Percentiles rank a stretch among this genome's conserved stretches.
These are phyloP conservation scores for Melanotaenia parkinsoni DNA, from an alignment of 2,797 vertebrate genomes.

Conservation along the genomic window DNA sequence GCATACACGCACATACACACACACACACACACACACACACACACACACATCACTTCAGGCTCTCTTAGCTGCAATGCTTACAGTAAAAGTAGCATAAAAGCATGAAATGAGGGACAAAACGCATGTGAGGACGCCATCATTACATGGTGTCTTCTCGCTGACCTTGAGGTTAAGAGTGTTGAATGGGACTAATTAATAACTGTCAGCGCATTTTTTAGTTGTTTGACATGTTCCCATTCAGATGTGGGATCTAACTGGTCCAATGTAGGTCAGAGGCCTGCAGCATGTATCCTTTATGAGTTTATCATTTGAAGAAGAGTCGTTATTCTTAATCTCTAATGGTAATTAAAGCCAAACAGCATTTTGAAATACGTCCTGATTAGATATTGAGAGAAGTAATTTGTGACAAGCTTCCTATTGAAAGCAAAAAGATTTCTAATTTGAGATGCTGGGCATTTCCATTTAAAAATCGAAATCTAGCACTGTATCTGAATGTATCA, in stretches of 20 bases:
- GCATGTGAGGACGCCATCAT: conserved; percentile 71
- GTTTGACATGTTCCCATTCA: conserved; percentile 68
- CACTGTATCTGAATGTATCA: conserved; percentile 56
- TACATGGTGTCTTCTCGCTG: conserved; percentile 78
- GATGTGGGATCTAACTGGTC: conserved; percentile 59
- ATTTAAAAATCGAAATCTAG: conserved; percentile 66
- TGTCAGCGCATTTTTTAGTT: conserved; percentile 79
- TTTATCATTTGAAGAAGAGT: conserved; percentile 70
- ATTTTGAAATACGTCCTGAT: conserved; percentile 70
- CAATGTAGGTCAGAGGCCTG: conserved; percentile 79
- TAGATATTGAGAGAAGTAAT: conserved; percentile 65
- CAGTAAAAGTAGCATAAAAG: conserved; percentile 52
- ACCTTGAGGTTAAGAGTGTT: conserved; percentile 81
- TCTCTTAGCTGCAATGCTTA: conserved; percentile 42
- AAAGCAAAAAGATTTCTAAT: conserved; percentile 63
- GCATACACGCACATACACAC: conserved; percentile 3
- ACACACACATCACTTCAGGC: conserved; percentile 50
- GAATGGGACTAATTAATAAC: conserved; percentile 83
- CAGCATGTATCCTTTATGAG: conserved; percentile 72
- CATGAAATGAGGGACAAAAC: conserved; percentile 52
- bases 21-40: no score
- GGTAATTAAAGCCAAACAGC: conserved; percentile 71
- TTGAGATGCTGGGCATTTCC: conserved; percentile 53
- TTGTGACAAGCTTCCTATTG: conserved; percentile 47
- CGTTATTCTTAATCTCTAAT: conserved; percentile 72